A percentile compares a stretch with the other conserved stretches of the same genome.
phyloP scores from a whole-genome alignment of 2,113 vertebrate species.

The Neoarius graeffei region DNA sequence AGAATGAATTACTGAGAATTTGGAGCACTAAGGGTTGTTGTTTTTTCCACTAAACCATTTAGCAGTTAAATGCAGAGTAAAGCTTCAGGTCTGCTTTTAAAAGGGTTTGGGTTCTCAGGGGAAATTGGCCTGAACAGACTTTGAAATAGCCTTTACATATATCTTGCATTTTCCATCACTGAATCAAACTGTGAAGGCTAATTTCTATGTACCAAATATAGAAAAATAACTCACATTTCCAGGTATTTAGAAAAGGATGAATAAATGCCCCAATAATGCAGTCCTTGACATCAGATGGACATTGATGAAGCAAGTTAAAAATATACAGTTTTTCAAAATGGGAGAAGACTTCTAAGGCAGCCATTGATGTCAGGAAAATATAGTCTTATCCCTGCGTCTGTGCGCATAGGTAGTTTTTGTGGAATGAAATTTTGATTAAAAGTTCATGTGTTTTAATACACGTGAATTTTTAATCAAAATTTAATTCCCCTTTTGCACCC shows the following conservation, averaged over 20 bases:
- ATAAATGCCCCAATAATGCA: background rate
- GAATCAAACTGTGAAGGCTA: background rate
- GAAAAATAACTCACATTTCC: background rate
- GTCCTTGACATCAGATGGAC: background rate
- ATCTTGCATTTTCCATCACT: background rate
- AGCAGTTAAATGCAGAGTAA: constrained; percentile 15
- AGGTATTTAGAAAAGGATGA: background rate
- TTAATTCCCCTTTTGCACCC: too few relatives aligned
- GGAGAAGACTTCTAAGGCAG: too few relatives aligned
- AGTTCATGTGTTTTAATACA: too few relatives aligned
- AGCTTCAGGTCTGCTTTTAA: background rate
- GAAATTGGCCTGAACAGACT: background rate
- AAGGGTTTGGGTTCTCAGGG: background rate
- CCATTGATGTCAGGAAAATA: too few relatives aligned
- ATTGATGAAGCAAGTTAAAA: background rate
- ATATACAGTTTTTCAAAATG: too few relatives aligned
- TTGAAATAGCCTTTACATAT: background rate
- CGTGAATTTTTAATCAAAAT: too few relatives aligned
- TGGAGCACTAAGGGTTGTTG: background rate
- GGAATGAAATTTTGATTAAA: too few relatives aligned
- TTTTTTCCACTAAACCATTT: background rate
- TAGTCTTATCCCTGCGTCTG: too few relatives aligned
- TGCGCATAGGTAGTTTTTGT: too few relatives aligned
- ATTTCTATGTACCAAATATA: background rate
- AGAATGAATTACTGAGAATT: background rate